Evolutionary conservation across 2,797 vertebrate genomes (phyloP), one percentile per base, ranked within the genome.

Genomic region (Lagodon rhomboides): DNA sequence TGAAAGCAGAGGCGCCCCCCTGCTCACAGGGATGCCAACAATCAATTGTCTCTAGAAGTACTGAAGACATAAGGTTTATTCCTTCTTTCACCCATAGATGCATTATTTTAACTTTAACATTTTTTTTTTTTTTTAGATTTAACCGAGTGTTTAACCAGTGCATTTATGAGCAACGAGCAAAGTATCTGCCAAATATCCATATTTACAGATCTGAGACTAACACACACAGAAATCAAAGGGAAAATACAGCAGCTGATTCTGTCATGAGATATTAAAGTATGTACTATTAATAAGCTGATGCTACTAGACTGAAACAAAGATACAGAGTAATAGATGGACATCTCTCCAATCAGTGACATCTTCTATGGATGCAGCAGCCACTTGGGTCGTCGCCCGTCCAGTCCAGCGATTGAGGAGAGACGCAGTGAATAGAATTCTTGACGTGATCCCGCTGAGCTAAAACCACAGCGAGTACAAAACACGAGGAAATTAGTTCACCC

Each of bases 181-280:
- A 84, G 50, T 78, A 79, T 92, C 83, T 93, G 89, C 92, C 90
- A 94, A 94, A 93, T 91, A 92, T 86, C 43, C 53, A 80, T 60
- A 46, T 64, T 16, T 71, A 72, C 69, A 82, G 74, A 85, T 86
- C 82, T 87, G 13, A 91, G 85, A 85, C 68, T 90, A 89, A 86
- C 73, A 85, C 46, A 49, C 20, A 11, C 51, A 81, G 75, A 85
- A 80, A 77, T 85, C 62, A 82, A 85, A 89, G 79, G 75, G 70
- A 88, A 82, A 66, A 68, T 38, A 76, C 51, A 68, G 76, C 61
- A 70, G 73, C 50, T 71, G 77, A 84, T 53, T 76, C 65, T 77
- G 54, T 68, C n/a, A 74, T 13, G 59, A 79, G 67, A 67, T 82
- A 56, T 73, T 66, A 71, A 76, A 81, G 73, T 78, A 71, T 61